These are phyloP conservation scores for Limnephilus auricula DNA, from an alignment of 2,888 invertebrate genomes.

Conservation along the genomic window DNA sequence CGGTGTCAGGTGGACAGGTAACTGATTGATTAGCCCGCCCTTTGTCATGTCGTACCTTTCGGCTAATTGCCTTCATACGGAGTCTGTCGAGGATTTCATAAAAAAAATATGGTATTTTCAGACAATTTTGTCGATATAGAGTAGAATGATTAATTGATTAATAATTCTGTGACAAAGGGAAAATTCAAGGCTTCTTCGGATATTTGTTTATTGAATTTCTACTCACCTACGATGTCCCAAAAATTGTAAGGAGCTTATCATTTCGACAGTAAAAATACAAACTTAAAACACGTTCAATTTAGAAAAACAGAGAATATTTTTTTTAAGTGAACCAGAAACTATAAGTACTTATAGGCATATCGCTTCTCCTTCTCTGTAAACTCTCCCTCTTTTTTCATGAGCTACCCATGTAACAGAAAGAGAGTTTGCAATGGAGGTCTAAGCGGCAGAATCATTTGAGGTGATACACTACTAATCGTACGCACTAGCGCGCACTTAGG, in stretches of 20 bases:
- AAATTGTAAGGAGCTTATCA: too few species aligned
- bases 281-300: too few species aligned
- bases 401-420: not conserved
- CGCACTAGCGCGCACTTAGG: too few species aligned
- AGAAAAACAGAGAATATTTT: too few species aligned
- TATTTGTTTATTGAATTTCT: not conserved
- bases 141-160: not conserved
- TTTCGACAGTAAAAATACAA: too few species aligned
- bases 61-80: slow-evolving; percentile 23
- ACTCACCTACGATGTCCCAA: not conserved
- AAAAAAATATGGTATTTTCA: not conserved
- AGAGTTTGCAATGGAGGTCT: not conserved
- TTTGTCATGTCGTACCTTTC: not conserved
- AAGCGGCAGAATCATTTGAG: not conserved
- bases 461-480: too few species aligned
- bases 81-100: not conserved
- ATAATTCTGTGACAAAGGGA: not conserved
- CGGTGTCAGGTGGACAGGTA: slow-evolving; percentile 33
- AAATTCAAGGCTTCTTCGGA: not conserved
- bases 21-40: slow-evolving; percentile 33
- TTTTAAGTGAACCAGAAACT: too few species aligned
- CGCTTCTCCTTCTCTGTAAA: not conserved
- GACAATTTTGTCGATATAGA: not conserved
- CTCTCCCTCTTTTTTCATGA: not conserved
- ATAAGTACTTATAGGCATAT: too few species aligned